Conservation (phyloP, 2,888 invertebrate genomes). For the Sturmia bella region DNA sequence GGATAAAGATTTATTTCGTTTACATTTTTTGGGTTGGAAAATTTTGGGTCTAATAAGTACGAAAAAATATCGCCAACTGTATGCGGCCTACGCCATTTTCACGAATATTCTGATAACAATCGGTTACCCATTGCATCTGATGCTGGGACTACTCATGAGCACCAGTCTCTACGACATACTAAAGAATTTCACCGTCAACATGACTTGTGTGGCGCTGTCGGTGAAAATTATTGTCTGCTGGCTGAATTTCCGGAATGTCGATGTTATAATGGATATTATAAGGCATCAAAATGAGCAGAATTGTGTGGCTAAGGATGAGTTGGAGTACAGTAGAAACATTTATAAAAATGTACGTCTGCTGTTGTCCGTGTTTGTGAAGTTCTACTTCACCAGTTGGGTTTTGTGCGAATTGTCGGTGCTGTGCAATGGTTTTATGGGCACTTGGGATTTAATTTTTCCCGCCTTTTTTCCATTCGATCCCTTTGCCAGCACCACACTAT, state of each 20-base stretch:
- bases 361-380: constrained; percentile 11
- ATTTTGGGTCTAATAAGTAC: constrained; percentile 56
- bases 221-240: constrained; percentile 60
- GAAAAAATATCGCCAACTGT: constrained; percentile 18
- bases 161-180: constrained; percentile 55
- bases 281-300: constrained; percentile 49
- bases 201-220: constrained; percentile 47
- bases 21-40: constrained; percentile 48
- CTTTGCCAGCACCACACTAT: constrained; percentile 18
- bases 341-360: constrained; percentile 8
- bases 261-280: constrained; percentile 52
- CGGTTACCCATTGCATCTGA: constrained; percentile 68
- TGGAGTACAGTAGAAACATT: constrained; percentile 13
- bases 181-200: constrained; percentile 59
- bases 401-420: constrained; percentile 29
- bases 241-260: constrained; percentile 54
- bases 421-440: constrained; percentile 38
- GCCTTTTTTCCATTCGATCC: constrained; percentile 70
- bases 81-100: constrained; percentile 56
- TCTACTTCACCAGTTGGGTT: neutral
- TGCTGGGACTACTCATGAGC: constrained; percentile 63
- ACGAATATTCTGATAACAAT: constrained; percentile 57
- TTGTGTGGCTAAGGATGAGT: constrained; percentile 27
- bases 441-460: constrained; percentile 68
- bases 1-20: constrained; percentile 11